A percentile compares a stretch with the other conserved stretches of the same genome.
phyloP scores from a whole-genome alignment of 2,113 vertebrate species.

The Ptilonorhynchus violaceus region DNA sequence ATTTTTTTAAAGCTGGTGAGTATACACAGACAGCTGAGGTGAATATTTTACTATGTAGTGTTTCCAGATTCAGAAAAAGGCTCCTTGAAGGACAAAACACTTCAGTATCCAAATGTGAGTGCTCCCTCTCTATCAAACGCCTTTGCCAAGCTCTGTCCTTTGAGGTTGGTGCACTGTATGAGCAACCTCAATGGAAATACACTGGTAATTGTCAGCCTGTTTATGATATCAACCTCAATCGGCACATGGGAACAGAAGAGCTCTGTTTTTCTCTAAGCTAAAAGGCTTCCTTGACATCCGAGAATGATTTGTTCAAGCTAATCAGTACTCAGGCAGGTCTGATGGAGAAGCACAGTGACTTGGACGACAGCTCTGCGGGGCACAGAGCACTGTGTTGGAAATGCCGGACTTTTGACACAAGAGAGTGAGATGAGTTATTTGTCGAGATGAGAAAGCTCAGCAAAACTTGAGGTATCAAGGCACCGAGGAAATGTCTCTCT shows the following conservation, averaged over 20 bases:
- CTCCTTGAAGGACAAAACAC: background rate
- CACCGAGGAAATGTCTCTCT: background rate
- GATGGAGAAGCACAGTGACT: background rate
- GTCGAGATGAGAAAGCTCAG: background rate
- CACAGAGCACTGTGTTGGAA: background rate
- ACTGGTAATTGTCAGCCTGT: background rate
- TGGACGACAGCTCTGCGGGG: fast-evolving
- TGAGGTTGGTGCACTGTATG: background rate
- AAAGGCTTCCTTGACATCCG: background rate
- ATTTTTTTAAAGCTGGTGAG: background rate
- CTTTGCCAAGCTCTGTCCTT: background rate
- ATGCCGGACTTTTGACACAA: background rate
- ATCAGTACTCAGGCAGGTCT: background rate
- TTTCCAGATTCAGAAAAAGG: background rate
- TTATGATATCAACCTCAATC: background rate
- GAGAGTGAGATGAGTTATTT: background rate
- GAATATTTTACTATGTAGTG: background rate
- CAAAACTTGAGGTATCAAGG: background rate
- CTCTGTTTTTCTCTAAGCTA: background rate
- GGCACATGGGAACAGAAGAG: background rate
- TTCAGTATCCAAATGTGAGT: background rate
- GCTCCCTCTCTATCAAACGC: background rate
- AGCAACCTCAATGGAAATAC: background rate
- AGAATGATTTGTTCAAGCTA: background rate
- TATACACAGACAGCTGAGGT: background rate